A percentile compares a stretch with the other conserved stretches of the same genome.
Conservation (phyloP, 2,113 vertebrate genomes). For the Gymnocephalus cernua region DNA sequence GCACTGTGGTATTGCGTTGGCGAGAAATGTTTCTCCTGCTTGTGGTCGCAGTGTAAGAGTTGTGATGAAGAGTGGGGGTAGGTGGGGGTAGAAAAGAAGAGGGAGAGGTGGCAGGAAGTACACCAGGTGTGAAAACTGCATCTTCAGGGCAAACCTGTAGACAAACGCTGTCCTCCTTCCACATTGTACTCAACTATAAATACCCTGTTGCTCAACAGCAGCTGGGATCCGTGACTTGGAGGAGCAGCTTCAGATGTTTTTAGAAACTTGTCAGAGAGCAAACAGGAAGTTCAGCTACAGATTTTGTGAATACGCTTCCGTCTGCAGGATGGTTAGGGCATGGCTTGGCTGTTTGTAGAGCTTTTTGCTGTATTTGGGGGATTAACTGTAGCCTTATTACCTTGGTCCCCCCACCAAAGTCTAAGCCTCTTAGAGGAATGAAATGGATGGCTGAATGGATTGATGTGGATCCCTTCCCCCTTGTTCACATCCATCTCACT, state of each 20-base stretch:
- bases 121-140: slow-evolving; percentile 70
- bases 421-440: slow-evolving; percentile 83
- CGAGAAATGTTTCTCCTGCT: slow-evolving; percentile 43
- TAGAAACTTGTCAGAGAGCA: slow-evolving; percentile 12
- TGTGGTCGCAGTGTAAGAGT: not conserved
- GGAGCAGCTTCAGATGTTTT: slow-evolving; percentile 51
- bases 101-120: slow-evolving; percentile 52
- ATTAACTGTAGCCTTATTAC: slow-evolving; percentile 80
- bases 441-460: slow-evolving; percentile 74
- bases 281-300: slow-evolving; percentile 49
- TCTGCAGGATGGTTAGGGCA: slow-evolving; percentile 36
- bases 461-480: slow-evolving; percentile 64
- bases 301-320: slow-evolving; percentile 60
- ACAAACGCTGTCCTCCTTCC: slow-evolving; percentile 60
- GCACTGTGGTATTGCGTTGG: slow-evolving; percentile 47
- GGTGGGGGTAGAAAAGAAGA: slow-evolving; percentile 18
- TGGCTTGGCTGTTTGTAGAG: slow-evolving; percentile 62
- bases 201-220: slow-evolving; percentile 54
- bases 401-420: slow-evolving; percentile 72
- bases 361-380: slow-evolving; percentile 68
- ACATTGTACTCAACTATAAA: slow-evolving; percentile 51
- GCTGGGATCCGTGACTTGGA: slow-evolving; percentile 41
- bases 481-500: slow-evolving; percentile 61
- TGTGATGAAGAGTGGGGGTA: slow-evolving; percentile 2
- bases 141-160: slow-evolving; percentile 60